Conservation (phyloP, 2,113 vertebrate genomes). For the Chauna torquata region DNA sequence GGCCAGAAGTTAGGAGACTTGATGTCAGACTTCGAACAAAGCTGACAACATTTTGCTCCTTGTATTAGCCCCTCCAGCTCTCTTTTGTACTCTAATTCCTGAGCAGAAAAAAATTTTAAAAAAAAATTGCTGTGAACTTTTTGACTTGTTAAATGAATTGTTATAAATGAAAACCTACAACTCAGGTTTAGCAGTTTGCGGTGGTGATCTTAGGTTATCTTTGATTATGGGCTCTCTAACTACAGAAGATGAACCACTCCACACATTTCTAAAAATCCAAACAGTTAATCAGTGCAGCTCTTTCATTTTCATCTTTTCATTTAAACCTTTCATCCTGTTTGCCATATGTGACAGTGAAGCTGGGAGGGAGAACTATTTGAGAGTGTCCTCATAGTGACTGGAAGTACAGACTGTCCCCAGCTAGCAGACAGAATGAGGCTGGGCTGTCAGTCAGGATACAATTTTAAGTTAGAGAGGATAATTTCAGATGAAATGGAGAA, state of each 20-base stretch:
- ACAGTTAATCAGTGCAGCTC: neutral
- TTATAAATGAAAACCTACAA: neutral
- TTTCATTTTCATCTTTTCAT: neutral
- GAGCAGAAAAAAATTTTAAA: too few species aligned
- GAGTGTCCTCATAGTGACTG: neutral
- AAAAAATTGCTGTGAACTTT: neutral
- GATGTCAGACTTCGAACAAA: neutral
- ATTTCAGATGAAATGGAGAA: conserved; percentile 7
- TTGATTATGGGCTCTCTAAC: neutral
- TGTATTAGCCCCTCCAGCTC: neutral
- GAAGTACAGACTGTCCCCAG: neutral
- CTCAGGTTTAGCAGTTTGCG: neutral
- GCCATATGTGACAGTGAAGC: neutral
- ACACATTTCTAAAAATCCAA: neutral
- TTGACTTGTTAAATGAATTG: neutral
- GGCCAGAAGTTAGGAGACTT: neutral
- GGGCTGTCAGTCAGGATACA: neutral
- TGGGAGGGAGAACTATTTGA: neutral
- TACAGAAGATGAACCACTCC: neutral
- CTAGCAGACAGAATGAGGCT: conserved; percentile 14
- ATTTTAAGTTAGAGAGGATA: neutral
- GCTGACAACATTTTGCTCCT: neutral
- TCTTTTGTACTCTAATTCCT: neutral
- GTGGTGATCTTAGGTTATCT: neutral
- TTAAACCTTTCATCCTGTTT: neutral